phyloP scores from a whole-genome alignment of 1,140 invertebrate genomes.

The Harpegnathos saltator region DNA sequence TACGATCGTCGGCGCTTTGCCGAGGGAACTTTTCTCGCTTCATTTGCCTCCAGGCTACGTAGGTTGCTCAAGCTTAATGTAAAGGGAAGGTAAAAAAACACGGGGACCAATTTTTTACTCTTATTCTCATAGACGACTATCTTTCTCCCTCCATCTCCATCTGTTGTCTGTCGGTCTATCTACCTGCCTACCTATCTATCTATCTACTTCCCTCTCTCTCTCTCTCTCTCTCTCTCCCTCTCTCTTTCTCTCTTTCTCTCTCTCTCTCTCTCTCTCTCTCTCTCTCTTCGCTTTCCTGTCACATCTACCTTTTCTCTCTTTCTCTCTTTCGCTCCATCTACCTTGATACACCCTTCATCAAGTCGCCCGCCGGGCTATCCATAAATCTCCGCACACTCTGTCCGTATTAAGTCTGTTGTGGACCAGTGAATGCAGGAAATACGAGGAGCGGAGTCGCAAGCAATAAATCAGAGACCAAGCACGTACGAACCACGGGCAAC shows the following conservation, averaged over 20 bases:
- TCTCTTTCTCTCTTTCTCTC: neutral
- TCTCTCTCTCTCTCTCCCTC: conserved; percentile 8
- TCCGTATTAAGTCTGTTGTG: conserved; percentile 71
- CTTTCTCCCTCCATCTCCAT: conserved; percentile 5
- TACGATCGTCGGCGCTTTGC: conserved; percentile 45
- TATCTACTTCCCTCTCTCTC: neutral
- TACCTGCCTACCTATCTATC: neutral
- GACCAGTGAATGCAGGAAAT: conserved; percentile 63
- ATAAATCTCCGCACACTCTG: conserved; percentile 67
- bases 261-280: neutral
- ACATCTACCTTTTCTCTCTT: conserved; percentile 26
- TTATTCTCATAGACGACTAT: conserved; percentile 60
- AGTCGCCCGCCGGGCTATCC: conserved; percentile 55
- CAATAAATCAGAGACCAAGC: conserved; percentile 76
- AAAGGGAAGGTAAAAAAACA: conserved; percentile 67
- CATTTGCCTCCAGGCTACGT: conserved; percentile 53
- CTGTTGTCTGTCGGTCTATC: conserved; percentile 25
- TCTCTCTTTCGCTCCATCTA: conserved; percentile 39
- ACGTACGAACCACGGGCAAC: conserved; percentile 42
- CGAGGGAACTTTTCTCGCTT: conserved; percentile 54
- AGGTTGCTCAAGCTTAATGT: conserved; percentile 61
- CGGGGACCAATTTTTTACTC: conserved; percentile 81
- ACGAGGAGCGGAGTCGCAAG: conserved; percentile 69
- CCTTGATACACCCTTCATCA: conserved; percentile 64
- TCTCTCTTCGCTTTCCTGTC: conserved; percentile 14